These are phyloP conservation scores for Samia ricini DNA, from an alignment of 1,140 invertebrate genomes.

Conservation along the genomic window DNA sequence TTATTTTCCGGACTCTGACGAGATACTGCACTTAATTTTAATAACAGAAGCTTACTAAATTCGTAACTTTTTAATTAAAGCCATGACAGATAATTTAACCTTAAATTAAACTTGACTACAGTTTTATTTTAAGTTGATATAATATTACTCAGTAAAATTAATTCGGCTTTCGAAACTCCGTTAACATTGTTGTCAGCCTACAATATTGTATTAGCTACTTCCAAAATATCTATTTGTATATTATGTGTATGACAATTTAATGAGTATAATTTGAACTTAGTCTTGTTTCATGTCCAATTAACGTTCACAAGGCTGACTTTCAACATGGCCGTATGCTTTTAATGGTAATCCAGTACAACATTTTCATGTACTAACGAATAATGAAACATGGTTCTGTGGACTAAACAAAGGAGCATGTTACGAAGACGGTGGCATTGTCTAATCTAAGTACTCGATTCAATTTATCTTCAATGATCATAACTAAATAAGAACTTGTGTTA, in stretches of 20 bases:
- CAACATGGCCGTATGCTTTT: conserved; percentile 38
- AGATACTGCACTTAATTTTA: conserved; percentile 3
- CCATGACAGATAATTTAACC: neutral
- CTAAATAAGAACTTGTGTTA: conserved; percentile 11
- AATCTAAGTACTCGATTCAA: conserved; percentile 7
- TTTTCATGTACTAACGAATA: conserved; percentile 40
- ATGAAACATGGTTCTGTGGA: conserved; percentile 35
- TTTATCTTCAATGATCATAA: conserved; percentile 7
- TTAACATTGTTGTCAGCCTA: conserved; percentile 3
- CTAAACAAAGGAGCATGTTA: conserved; percentile 40
- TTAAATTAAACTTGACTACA: neutral
- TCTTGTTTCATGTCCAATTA: conserved; percentile 44
- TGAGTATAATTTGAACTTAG: conserved; percentile 20
- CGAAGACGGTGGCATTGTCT: conserved; percentile 18
- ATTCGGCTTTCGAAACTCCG: neutral
- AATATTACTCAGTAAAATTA: conserved; percentile 10
- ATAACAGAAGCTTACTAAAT: conserved; percentile 5
- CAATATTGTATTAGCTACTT: neutral
- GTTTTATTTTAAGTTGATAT: conserved; percentile 5
- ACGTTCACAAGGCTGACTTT: conserved; percentile 35
- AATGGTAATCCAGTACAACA: conserved; percentile 38
- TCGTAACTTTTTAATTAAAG: conserved; percentile 5
- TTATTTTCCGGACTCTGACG: neutral
- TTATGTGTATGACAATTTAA: conserved; percentile 28
- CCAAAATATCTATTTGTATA: neutral